A percentile compares a stretch with the other conserved stretches of the same genome.
Evolutionary conservation across 2,888 invertebrate genomes (phyloP).

Genomic region (Frankliniella intonsa): DNA sequence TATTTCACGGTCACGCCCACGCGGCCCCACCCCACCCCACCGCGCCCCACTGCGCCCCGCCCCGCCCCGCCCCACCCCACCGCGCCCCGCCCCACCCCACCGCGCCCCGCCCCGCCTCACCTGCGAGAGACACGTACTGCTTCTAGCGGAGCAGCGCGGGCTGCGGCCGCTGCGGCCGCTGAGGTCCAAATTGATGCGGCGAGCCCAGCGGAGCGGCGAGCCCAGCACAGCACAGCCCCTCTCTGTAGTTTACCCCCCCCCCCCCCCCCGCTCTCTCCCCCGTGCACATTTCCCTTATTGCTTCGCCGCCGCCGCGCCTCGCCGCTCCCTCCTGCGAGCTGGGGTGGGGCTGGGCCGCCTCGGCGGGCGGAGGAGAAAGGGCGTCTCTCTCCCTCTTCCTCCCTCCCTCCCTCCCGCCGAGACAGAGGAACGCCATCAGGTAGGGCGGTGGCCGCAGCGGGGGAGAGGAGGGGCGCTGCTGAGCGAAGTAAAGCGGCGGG

Average conservation of each 20-base stretch:
- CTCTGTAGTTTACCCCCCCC: background rate
- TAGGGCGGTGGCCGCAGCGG: no score
- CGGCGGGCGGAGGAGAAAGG: background rate
- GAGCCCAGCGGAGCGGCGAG: background rate
- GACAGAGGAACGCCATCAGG: no score
- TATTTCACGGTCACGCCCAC: no score
- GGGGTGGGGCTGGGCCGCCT: background rate
- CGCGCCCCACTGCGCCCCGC: background rate
- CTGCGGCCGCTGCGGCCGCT: background rate
- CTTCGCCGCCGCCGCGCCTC: background rate
- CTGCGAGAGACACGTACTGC: background rate
- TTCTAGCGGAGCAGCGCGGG: background rate
- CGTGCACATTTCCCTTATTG: background rate
- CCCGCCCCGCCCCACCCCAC: background rate
- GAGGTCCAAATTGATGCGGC: constrained; percentile 11
- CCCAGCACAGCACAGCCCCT: no score
- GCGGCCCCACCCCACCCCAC: background rate
- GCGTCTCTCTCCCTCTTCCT: background rate
- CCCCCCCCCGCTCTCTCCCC: background rate
- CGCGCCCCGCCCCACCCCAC: background rate
- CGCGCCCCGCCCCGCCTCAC: background rate
- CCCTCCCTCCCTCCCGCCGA: background rate
- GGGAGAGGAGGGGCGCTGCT: no score
- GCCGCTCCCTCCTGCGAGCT: background rate
- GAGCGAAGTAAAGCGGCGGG: no score